Evolutionary conservation across 2,113 vertebrate species (phyloP).

Genomic region (Aythya baeri): DNA sequence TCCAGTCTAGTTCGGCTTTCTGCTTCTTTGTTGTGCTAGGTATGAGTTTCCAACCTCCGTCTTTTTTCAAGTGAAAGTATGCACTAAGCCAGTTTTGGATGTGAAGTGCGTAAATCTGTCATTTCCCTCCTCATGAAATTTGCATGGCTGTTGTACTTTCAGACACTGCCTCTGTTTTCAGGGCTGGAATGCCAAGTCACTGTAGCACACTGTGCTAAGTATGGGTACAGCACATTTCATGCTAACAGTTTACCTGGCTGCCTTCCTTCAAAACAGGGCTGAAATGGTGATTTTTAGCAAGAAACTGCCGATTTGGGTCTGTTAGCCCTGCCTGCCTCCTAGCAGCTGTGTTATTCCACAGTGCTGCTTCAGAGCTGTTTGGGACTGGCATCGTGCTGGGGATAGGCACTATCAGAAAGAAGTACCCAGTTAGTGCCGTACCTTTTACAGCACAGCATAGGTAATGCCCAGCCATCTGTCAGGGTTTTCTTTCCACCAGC

Average conservation of each 20-base stretch:
- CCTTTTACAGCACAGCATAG: neutral
- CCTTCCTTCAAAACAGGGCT: neutral
- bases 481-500: neutral
- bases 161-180: neutral
- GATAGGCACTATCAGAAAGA: neutral
- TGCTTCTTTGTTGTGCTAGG: neutral
- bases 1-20: neutral
- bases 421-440: rapidly evolving
- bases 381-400: rapidly evolving
- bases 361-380: neutral
- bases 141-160: neutral
- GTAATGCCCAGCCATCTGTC: neutral
- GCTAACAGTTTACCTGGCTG: neutral
- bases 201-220: rapidly evolving
- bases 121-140: constrained; percentile 28
- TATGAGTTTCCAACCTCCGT: neutral
- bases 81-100: neutral
- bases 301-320: neutral
- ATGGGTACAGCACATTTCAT: neutral
- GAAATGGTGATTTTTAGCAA: neutral
- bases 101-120: neutral
- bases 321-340: neutral
- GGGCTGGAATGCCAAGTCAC: neutral
- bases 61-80: neutral
- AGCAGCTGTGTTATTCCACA: neutral